Evolutionary conservation across 2,113 vertebrate species (phyloP).

Genomic region (Gallinago paraguaiae): DNA sequence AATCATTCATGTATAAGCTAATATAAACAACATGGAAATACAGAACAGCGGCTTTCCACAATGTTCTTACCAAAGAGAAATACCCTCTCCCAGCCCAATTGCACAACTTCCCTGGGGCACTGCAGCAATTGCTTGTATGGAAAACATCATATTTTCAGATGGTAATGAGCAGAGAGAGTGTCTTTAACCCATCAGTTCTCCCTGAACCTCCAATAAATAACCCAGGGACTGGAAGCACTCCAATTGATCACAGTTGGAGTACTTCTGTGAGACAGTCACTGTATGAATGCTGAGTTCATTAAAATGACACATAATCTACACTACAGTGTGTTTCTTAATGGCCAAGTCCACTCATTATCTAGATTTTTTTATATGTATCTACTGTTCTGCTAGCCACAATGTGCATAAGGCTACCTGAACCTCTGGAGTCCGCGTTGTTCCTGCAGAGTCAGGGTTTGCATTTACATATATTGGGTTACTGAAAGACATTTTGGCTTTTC

Average conservation of each 20-base stretch:
- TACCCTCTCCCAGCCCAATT: not conserved
- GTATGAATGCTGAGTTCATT: conserved; percentile 12
- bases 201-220: conserved; percentile 31
- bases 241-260: conserved; percentile 45
- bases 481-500: not conserved
- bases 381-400: not conserved
- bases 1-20: conserved; percentile 30
- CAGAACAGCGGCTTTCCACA: conserved; percentile 37
- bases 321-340: not conserved
- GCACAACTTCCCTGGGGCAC: conserved; percentile 26
- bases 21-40: conserved; percentile 4
- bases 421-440: not conserved
- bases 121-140: conserved; percentile 25
- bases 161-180: conserved; percentile 50
- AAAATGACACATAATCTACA: conserved; percentile 6
- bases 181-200: conserved; percentile 37
- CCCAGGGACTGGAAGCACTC: conserved; percentile 20
- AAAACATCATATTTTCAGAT: conserved; percentile 52
- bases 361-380: not conserved
- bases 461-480: rapidly evolving
- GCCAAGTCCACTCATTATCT: not conserved
- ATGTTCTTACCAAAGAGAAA: conserved; percentile 18
- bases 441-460: not conserved
- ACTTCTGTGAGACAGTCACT: not conserved
- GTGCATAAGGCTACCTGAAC: not conserved